A percentile compares a stretch with the other conserved stretches of the same genome.
Evolutionary conservation across 2,113 vertebrate species (phyloP).

Genomic region (Tragelaphus strepsiceros): DNA sequence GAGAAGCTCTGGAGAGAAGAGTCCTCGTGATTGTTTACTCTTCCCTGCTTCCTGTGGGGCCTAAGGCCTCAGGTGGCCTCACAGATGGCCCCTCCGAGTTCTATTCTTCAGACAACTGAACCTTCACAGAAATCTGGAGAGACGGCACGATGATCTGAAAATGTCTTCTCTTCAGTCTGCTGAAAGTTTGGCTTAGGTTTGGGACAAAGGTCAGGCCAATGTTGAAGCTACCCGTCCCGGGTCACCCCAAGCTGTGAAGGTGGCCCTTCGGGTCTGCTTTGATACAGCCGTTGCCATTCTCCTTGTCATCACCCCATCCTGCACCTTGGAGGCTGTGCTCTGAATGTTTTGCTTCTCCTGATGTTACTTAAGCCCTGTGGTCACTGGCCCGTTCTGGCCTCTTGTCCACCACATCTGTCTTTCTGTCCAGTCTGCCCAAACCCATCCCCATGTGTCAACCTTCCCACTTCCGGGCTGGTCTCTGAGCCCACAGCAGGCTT

Average conservation of each 20-base stretch:
- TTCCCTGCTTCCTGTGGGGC: neutral
- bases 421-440: neutral
- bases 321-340: neutral
- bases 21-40: neutral
- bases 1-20: neutral
- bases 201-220: neutral
- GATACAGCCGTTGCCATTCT: neutral
- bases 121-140: neutral
- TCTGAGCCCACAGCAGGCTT: neutral
- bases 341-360: slow-evolving; percentile 38
- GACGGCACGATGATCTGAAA: neutral
- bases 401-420: neutral
- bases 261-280: neutral
- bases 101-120: neutral
- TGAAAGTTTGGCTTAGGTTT: slow-evolving; percentile 17
- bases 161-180: neutral
- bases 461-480: neutral
- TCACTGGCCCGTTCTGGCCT: neutral
- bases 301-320: slow-evolving; percentile 43
- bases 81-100: neutral
- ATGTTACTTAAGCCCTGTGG: neutral
- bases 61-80: neutral
- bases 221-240: neutral
- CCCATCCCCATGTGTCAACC: neutral
- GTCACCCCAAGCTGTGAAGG: neutral